phyloP scores from a whole-genome alignment of 2,113 vertebrate genomes.

The Peucedramus taeniatus region DNA sequence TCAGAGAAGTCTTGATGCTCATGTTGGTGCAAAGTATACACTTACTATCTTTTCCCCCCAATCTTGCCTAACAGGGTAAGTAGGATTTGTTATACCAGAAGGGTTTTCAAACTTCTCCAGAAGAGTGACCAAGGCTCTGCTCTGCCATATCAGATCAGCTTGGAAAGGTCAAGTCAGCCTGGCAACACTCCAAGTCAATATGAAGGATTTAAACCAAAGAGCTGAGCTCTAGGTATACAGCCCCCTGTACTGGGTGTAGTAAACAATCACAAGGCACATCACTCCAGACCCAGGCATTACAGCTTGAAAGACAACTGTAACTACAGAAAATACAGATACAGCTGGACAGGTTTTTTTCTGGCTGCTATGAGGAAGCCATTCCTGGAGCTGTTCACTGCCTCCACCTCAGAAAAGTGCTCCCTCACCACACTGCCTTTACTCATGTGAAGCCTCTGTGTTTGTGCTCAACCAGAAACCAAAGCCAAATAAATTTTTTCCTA shows the following conservation, averaged over 20 bases:
- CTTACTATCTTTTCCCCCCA: not conserved
- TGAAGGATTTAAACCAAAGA: not conserved
- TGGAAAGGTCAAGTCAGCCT: not conserved
- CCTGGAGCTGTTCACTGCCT: not conserved
- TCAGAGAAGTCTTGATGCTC: not conserved
- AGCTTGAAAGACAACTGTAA: not conserved
- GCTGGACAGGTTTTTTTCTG: not conserved
- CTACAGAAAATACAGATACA: not conserved
- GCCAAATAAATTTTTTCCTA: not conserved
- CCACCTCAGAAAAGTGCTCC: accelerated
- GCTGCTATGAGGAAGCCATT: not conserved
- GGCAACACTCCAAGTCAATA: not conserved
- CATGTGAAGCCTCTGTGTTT: not conserved
- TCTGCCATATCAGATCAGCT: not conserved
- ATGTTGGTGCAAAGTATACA: accelerated
- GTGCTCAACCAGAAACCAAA: not conserved
- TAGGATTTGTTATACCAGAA: not conserved
- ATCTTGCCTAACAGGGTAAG: not conserved
- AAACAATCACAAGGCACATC: not conserved
- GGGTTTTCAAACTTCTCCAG: not conserved
- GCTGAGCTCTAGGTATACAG: not conserved
- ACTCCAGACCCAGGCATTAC: not conserved
- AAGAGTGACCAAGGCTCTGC: not conserved
- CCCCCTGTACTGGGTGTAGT: not conserved
- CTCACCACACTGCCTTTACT: not conserved